Conservation (phyloP, 2,888 invertebrate genomes). For the Ophonus ardosiacus region DNA sequence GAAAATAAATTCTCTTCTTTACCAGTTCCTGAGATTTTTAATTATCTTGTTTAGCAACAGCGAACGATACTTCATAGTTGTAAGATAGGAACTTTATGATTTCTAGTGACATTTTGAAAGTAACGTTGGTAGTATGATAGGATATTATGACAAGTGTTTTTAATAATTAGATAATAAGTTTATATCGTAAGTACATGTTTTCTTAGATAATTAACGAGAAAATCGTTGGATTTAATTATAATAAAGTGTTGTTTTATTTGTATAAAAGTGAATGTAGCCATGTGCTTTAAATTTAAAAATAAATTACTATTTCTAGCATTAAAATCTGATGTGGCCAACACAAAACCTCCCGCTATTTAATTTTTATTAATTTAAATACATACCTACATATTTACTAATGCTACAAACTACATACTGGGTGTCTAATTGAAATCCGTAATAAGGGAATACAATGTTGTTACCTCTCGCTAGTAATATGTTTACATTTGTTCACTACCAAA, state of each 20-base stretch:
- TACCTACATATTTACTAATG: too few species aligned
- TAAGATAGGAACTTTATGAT: constrained; percentile 5
- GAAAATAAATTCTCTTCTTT: constrained; percentile 33
- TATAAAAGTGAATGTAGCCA: background rate
- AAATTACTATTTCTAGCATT: too few species aligned
- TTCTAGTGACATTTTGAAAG: background rate
- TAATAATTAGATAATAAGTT: constrained; percentile 20
- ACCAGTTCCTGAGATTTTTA: constrained; percentile 12
- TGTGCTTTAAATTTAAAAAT: too few species aligned
- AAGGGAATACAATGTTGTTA: too few species aligned
- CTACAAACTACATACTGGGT: too few species aligned
- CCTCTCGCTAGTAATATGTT: too few species aligned
- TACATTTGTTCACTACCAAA: too few species aligned
- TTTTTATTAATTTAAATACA: too few species aligned
- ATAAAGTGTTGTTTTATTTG: background rate
- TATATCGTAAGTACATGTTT: background rate
- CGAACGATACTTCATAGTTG: constrained; percentile 4
- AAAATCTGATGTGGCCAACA: too few species aligned
- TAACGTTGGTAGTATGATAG: background rate
- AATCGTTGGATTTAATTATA: background rate
- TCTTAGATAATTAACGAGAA: constrained; percentile 2
- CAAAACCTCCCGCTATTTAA: too few species aligned
- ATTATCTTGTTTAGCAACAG: constrained; percentile 7
- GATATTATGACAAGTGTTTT: constrained; percentile 35
- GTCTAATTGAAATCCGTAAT: too few species aligned